A percentile compares a stretch with the other conserved stretches of the same genome.
Evolutionary conservation across 2,888 invertebrate genomes (phyloP).

Genomic region (Dasysyrphus tricinctus): DNA sequence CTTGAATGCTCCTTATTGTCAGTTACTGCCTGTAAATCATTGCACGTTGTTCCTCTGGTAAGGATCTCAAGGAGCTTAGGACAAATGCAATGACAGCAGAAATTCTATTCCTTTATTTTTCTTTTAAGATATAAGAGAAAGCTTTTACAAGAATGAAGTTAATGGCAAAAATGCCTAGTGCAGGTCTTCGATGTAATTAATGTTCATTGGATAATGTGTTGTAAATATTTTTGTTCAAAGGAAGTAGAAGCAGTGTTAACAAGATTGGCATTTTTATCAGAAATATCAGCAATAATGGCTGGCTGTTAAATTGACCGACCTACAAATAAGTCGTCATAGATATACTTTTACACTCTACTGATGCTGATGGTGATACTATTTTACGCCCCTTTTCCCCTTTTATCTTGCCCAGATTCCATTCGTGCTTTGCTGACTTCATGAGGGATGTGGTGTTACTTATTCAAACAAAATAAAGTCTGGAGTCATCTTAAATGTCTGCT

Average conservation of each 20-base stretch:
- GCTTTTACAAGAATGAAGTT: not conserved
- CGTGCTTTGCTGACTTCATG: not conserved
- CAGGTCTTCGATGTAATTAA: constrained; percentile 5
- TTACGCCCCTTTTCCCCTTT: not conserved
- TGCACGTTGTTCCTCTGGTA: not conserved
- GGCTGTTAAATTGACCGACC: not conserved
- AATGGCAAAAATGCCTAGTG: not conserved
- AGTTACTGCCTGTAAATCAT: not conserved
- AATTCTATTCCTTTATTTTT: not conserved
- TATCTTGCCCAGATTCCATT: not conserved
- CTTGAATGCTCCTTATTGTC: constrained; percentile 17
- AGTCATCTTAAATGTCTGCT: not conserved
- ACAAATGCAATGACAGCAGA: not conserved
- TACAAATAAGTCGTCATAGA: not conserved
- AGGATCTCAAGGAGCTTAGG: constrained; percentile 1
- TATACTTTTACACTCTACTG: not conserved
- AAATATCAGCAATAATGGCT: not conserved
- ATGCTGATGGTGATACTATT: not conserved
- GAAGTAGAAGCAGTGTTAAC: constrained; percentile 2
- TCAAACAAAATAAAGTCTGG: not conserved
- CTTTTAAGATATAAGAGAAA: not conserved
- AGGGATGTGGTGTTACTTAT: not conserved
- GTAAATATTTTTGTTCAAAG: not conserved
- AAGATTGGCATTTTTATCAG: constrained; percentile 23
- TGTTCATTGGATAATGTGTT: constrained; percentile 10